A percentile compares a stretch with the other conserved stretches of the same genome.
These are phyloP conservation scores for Rhipidura dahli DNA, from an alignment of 2,113 vertebrate genomes.

Conservation along the genomic window DNA sequence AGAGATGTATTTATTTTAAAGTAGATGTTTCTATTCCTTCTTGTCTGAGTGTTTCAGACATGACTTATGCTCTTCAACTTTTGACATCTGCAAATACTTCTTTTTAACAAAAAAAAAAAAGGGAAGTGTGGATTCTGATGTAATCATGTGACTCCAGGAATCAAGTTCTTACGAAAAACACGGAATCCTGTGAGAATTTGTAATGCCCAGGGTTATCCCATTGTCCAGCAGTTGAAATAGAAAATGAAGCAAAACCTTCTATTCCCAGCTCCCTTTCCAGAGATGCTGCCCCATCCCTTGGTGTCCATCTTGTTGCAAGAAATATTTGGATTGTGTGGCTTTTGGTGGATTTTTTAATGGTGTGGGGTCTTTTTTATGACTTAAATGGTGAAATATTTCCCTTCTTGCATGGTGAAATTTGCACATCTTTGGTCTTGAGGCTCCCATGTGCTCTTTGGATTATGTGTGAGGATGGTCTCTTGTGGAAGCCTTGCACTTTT, in stretches of 20 bases:
- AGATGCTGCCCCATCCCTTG: background rate
- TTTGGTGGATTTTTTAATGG: background rate
- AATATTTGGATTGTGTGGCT: background rate
- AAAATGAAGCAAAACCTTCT: background rate
- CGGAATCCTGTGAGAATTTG: background rate
- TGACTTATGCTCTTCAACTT: background rate
- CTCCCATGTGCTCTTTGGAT: background rate
- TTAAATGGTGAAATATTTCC: background rate
- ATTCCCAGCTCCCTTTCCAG: background rate
- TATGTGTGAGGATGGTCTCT: background rate
- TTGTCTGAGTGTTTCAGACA: background rate
- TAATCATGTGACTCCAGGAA: conserved; percentile 10
- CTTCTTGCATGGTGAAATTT: background rate
- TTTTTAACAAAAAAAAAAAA: background rate
- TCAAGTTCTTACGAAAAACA: background rate
- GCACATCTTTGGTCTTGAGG: background rate
- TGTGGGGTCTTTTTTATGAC: background rate
- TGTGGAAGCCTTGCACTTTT: background rate
- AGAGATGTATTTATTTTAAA: background rate
- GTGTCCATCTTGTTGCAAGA: background rate
- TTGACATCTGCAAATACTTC: background rate
- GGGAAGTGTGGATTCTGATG: conserved; percentile 20
- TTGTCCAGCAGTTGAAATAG: background rate
- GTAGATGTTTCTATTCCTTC: background rate
- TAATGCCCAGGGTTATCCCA: background rate